Conservation (phyloP, 2,797 vertebrate species). For the Chiloscyllium punctatum region DNA sequence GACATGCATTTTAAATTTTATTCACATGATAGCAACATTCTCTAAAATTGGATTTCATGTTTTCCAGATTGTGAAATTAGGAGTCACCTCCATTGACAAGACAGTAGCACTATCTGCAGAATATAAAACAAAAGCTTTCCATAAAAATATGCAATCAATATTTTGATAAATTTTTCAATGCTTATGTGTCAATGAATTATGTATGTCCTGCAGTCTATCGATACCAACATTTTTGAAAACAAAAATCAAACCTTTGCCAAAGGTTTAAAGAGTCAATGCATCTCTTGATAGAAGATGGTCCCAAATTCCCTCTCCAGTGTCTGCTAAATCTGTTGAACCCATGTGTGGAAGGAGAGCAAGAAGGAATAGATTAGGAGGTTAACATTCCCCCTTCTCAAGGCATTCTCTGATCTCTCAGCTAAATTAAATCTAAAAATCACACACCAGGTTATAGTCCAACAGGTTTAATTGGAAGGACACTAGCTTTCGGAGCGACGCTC, state of each 20-base stretch:
- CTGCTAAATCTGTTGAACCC: not conserved
- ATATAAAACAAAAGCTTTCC: not conserved
- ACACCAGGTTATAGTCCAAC: no score
- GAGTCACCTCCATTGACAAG: not conserved
- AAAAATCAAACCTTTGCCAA: not conserved
- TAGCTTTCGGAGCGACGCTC: no score
- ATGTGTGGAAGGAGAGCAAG: not conserved
- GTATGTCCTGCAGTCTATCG: not conserved
- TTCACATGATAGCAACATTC: not conserved
- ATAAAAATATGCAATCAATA: not conserved
- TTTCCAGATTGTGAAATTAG: not conserved
- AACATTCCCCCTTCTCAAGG: not conserved
- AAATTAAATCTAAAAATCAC: not conserved
- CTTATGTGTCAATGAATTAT: not conserved
- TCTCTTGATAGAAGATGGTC: not conserved
- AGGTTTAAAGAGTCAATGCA: not conserved
- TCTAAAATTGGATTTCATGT: not conserved
- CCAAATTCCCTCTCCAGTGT: not conserved
- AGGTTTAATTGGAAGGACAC: no score
- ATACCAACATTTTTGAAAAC: not conserved
- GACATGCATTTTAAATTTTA: not conserved
- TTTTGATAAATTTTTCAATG: not conserved
- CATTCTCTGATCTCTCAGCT: not conserved
- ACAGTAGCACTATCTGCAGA: not conserved
- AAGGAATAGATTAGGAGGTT: not conserved